These are phyloP conservation scores for Paradoxurus hermaphroditus DNA, from an alignment of 2,113 vertebrate genomes.

Conservation along the genomic window DNA sequence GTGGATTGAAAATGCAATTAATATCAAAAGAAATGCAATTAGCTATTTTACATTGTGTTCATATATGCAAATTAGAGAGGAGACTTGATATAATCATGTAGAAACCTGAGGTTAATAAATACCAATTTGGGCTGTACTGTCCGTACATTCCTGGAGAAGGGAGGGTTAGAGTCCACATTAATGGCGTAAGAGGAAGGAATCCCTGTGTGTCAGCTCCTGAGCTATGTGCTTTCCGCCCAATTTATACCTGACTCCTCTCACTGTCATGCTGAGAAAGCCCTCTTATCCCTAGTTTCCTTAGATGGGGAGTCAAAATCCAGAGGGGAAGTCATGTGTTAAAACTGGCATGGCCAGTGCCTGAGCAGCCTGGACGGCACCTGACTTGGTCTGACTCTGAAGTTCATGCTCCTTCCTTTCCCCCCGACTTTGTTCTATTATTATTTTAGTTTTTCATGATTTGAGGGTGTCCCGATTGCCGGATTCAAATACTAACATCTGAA, in stretches of 20 bases:
- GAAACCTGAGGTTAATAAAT: slow-evolving; percentile 50
- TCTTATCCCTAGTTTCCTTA: neutral
- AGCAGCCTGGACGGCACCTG: rapidly evolving
- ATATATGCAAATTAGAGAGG: slow-evolving; percentile 30
- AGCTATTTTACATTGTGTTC: slow-evolving; percentile 51
- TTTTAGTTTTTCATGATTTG: neutral
- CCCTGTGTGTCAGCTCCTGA: neutral
- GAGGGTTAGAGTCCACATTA: neutral
- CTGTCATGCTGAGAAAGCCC: neutral
- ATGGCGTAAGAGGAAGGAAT: neutral
- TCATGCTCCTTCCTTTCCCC: neutral
- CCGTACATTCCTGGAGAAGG: neutral
- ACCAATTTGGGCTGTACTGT: slow-evolving; percentile 1
- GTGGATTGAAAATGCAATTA: slow-evolving; percentile 48
- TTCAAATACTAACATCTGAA: neutral
- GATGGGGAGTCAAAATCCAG: neutral
- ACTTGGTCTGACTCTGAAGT: neutral
- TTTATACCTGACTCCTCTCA: neutral
- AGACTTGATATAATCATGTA: slow-evolving; percentile 45
- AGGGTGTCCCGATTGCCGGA: neutral
- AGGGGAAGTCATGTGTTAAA: neutral
- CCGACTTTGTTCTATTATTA: neutral
- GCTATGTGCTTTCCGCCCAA: neutral
- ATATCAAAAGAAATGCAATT: slow-evolving; percentile 13
- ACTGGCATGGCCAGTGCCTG: neutral